phyloP scores from a whole-genome alignment of 2,888 invertebrate genomes.

The Parnassius smintheus region DNA sequence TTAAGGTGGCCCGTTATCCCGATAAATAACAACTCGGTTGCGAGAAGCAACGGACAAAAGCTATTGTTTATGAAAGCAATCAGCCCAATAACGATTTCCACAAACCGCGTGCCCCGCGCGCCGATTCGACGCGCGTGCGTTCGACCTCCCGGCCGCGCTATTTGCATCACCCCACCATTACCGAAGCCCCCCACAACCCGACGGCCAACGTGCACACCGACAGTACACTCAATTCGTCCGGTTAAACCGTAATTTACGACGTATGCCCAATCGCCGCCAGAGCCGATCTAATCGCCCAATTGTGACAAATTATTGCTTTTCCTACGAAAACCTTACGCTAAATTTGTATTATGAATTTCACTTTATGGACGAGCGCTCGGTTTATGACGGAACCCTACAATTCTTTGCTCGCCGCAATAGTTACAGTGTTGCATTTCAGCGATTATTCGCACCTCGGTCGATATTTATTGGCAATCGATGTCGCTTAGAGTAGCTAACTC shows the following conservation, averaged over 20 bases:
- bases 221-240: slow-evolving; percentile 60
- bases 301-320: slow-evolving; percentile 80
- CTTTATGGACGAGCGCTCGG: slow-evolving; percentile 50
- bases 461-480: slow-evolving; percentile 76
- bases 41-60: slow-evolving; percentile 72
- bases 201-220: slow-evolving; percentile 36
- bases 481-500: slow-evolving; percentile 71
- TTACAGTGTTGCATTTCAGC: slow-evolving; percentile 66
- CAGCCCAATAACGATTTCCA: slow-evolving; percentile 80
- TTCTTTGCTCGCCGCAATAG: slow-evolving; percentile 42
- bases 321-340: slow-evolving; percentile 74
- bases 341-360: slow-evolving; percentile 69
- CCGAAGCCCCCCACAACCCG: slow-evolving; percentile 41
- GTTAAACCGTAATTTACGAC: slow-evolving; percentile 71
- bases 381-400: slow-evolving; percentile 57
- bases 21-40: slow-evolving; percentile 62
- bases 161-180: slow-evolving; percentile 61
- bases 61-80: slow-evolving; percentile 80
- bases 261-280: slow-evolving; percentile 77
- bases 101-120: slow-evolving; percentile 63
- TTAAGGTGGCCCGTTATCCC: slow-evolving; percentile 59
- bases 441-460: slow-evolving; percentile 65
- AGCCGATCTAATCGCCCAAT: slow-evolving; percentile 80
- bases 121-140: slow-evolving; percentile 78
- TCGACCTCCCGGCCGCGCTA: slow-evolving; percentile 56